Evolutionary conservation across 2,888 invertebrate species (phyloP).

Genomic region (Nomada goodeniana): DNA sequence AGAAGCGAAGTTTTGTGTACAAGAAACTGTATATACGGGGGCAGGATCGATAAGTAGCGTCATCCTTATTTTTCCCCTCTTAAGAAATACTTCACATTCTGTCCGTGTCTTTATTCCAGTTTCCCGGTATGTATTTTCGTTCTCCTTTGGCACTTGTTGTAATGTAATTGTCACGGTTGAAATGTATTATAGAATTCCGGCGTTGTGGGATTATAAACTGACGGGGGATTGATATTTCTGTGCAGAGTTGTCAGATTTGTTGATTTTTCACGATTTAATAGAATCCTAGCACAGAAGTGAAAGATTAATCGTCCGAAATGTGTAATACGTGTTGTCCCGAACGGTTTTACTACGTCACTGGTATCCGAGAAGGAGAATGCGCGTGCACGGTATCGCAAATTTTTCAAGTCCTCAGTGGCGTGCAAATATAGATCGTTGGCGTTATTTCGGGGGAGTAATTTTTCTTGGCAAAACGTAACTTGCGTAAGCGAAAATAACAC

Average conservation of each 20-base stretch:
- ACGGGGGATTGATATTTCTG: background rate
- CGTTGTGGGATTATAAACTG: background rate
- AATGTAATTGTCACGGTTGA: background rate
- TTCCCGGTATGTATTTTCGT: background rate
- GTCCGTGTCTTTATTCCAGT: background rate
- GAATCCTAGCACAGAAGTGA: too few relatives aligned
- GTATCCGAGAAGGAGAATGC: too few relatives aligned
- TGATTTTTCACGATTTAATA: background rate
- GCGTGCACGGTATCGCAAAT: background rate
- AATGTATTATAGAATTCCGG: background rate
- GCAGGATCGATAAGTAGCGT: constrained; percentile 4
- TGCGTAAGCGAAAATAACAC: constrained; percentile 20
- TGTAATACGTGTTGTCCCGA: too few relatives aligned
- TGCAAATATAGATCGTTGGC: constrained; percentile 24
- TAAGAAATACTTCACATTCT: background rate
- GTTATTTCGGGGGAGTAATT: constrained; percentile 36
- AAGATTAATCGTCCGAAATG: too few relatives aligned
- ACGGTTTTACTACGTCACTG: too few relatives aligned
- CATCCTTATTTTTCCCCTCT: constrained; percentile 8
- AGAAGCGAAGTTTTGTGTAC: constrained; percentile 31
- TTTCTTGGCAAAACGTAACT: constrained; percentile 15
- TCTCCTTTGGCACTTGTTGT: background rate
- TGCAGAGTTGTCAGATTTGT: background rate
- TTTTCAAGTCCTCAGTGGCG: background rate
- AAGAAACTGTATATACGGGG: constrained; percentile 6